phyloP scores from a whole-genome alignment of 2,888 invertebrate genomes.

The Campoplex capitator region DNA sequence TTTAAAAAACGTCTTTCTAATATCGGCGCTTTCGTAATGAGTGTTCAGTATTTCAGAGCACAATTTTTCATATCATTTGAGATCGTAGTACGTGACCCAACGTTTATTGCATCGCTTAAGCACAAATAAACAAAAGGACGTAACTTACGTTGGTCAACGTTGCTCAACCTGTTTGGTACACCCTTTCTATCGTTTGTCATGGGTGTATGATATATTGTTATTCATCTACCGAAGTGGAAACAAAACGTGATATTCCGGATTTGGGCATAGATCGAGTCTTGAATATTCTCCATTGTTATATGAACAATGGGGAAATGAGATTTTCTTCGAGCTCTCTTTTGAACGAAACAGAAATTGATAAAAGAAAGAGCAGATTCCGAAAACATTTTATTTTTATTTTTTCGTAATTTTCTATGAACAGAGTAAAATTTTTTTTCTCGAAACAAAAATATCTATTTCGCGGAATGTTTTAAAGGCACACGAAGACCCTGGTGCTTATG shows the following conservation, averaged over 20 bases:
- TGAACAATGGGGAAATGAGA: conserved; percentile 18
- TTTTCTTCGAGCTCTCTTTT: conserved; percentile 13
- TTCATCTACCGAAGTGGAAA: not conserved
- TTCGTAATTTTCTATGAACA: not conserved
- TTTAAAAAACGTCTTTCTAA: not conserved
- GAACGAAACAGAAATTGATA: conserved; percentile 38
- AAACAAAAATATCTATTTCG: not conserved
- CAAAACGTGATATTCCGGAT: conserved; percentile 39
- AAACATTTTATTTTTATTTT: not conserved
- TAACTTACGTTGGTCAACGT: not conserved
- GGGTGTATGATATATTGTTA: conserved; percentile 4
- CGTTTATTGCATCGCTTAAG: not conserved
- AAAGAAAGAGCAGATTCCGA: not conserved
- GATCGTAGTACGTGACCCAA: not conserved
- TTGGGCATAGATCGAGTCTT: conserved; percentile 21
- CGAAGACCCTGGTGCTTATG: not conserved
- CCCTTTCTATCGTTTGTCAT: not conserved
- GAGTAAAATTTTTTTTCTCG: not conserved
- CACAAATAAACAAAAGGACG: not conserved
- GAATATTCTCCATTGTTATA: conserved; percentile 25
- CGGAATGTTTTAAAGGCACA: not conserved
- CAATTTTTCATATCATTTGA: conserved; percentile 18
- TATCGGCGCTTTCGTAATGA: not conserved
- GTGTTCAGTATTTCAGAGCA: conserved; percentile 7
- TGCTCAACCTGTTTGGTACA: not conserved